These are phyloP conservation scores for Macrocentrus cingulum DNA, from an alignment of 1,140 invertebrate species.

Conservation along the genomic window DNA sequence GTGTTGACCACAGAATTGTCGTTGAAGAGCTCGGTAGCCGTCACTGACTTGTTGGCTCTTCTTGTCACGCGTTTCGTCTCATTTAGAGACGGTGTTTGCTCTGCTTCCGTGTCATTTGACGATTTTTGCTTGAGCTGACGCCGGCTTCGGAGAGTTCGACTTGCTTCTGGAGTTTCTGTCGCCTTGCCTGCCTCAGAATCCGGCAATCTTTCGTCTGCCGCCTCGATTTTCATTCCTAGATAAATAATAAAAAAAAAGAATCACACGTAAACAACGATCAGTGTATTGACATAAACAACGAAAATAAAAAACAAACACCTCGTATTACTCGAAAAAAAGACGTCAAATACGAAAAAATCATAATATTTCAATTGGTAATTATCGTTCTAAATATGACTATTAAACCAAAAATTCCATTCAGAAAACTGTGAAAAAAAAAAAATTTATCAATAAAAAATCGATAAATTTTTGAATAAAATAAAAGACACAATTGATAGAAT, in stretches of 20 bases:
- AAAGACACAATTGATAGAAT: no score
- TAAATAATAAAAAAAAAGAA: constrained; percentile 4
- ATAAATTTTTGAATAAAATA: no score
- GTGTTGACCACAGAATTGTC: not conserved
- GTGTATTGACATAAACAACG: not conserved
- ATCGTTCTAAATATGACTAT: no score
- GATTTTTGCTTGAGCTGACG: constrained; percentile 16
- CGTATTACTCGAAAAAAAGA: constrained; percentile 1
- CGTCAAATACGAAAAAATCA: no score
- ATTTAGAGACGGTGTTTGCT: constrained; percentile 10
- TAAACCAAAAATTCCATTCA: no score
- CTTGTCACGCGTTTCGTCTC: constrained; percentile 6
- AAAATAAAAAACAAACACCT: constrained; percentile 1
- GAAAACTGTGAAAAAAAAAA: no score
- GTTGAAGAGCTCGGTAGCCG: no score
- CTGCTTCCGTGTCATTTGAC: constrained; percentile 17
- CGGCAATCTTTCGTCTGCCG: not conserved
- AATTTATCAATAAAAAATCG: no score
- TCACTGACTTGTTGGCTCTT: not conserved
- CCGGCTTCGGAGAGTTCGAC: constrained; percentile 17
- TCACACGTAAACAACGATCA: not conserved
- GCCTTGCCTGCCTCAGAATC: not conserved
- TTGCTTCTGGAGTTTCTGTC: not conserved
- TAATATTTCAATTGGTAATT: no score
- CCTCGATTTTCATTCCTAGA: constrained; percentile 18